Percentiles rank a stretch among this genome's conserved stretches.
These are phyloP conservation scores for Saccopteryx leptura DNA, from an alignment of 2,113 vertebrate species.

Conservation along the genomic window DNA sequence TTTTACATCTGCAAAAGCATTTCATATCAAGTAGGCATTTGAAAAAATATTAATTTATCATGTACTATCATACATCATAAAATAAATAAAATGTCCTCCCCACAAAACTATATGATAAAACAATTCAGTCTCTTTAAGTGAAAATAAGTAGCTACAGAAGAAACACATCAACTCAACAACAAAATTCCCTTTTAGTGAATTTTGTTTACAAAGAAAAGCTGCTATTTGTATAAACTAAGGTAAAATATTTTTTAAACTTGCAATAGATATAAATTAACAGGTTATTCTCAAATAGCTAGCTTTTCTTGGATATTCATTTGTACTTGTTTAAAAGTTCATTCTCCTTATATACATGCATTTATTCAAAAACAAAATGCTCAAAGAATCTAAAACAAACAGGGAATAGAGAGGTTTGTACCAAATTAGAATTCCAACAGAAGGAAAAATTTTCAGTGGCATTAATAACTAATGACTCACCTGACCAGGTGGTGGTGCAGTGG, in stretches of 20 bases:
- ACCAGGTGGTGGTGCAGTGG: no score
- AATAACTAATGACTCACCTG: constrained; percentile 74
- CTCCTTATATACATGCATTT: background rate
- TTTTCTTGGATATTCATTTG: constrained; percentile 34
- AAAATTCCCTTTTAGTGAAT: background rate
- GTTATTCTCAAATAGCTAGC: constrained; percentile 50
- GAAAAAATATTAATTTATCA: background rate
- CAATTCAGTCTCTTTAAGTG: constrained; percentile 50
- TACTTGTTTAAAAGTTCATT: background rate
- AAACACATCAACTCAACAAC: background rate
- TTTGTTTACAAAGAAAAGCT: background rate
- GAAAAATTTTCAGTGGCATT: constrained; percentile 53
- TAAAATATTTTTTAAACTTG: constrained; percentile 46
- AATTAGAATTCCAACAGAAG: constrained; percentile 57
- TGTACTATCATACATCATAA: background rate
- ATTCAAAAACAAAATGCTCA: constrained; percentile 61
- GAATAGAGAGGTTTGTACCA: constrained; percentile 49
- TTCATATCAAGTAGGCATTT: background rate
- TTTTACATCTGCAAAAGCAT: background rate
- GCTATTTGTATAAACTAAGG: background rate
- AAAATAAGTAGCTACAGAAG: background rate
- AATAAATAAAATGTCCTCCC: background rate
- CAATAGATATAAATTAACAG: constrained; percentile 38
- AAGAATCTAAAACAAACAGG: constrained; percentile 56
- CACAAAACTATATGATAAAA: constrained; percentile 66